These are phyloP conservation scores for Iselma pallidipennis DNA, from an alignment of 2,888 invertebrate species.

Conservation along the genomic window DNA sequence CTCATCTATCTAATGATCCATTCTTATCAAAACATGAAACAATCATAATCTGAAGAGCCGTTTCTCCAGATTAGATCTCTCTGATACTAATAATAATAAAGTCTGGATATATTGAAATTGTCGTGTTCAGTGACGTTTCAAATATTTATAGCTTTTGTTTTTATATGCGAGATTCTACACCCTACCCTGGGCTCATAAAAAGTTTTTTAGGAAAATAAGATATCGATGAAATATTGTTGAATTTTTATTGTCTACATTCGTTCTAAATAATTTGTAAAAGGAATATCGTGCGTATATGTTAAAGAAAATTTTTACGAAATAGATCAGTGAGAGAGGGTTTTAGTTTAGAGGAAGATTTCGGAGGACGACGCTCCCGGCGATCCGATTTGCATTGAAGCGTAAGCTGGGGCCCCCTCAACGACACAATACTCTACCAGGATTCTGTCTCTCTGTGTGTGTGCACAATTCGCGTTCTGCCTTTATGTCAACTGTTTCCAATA, in stretches of 20 bases:
- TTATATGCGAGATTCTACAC: slow-evolving; percentile 15
- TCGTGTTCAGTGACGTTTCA: slow-evolving; percentile 37
- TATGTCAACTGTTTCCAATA: slow-evolving; percentile 24
- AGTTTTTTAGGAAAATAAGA: slow-evolving; percentile 35
- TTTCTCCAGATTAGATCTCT: slow-evolving; percentile 35
- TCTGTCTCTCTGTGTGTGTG: neutral
- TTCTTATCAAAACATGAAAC: slow-evolving; percentile 10
- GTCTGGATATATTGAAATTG: slow-evolving; percentile 19
- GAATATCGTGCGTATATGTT: too few species aligned
- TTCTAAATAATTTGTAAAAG: slow-evolving; percentile 9
- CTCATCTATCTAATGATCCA: neutral
- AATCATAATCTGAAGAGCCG: slow-evolving; percentile 43
- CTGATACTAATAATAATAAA: slow-evolving; percentile 29
- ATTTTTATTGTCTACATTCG: slow-evolving; percentile 18
- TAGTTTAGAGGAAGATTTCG: neutral
- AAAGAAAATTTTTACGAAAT: neutral
- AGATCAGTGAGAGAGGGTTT: neutral
- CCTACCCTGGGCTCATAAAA: slow-evolving; percentile 31
- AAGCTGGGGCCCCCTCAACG: neutral
- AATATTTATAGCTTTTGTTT: slow-evolving; percentile 43
- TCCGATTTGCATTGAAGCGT: neutral
- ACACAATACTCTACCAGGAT: neutral
- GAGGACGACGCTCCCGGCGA: neutral
- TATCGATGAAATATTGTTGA: slow-evolving; percentile 23
- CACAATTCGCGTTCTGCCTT: slow-evolving; percentile 4